phyloP scores from a whole-genome alignment of 2,113 vertebrate species.

The Ceyx melanurus region DNA sequence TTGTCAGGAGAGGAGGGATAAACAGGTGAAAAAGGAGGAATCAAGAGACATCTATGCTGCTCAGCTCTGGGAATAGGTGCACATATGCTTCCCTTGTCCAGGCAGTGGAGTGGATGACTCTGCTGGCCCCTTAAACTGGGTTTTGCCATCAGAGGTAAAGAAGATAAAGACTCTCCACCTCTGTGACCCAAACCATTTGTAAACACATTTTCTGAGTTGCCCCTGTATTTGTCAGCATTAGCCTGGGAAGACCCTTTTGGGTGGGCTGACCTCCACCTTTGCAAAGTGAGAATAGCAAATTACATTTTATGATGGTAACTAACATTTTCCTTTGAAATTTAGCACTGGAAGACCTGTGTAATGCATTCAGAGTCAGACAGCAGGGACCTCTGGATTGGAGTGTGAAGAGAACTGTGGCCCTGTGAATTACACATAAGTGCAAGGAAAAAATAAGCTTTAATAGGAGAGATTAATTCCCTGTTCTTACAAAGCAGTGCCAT shows the following conservation, averaged over 20 bases:
- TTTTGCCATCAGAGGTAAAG: not conserved
- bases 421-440: constrained; percentile 11
- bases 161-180: not conserved
- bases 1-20: not conserved
- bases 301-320: not conserved
- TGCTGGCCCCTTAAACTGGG: not conserved
- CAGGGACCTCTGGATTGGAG: not conserved
- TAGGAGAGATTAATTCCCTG: not conserved
- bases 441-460: not conserved
- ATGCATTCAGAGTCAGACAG: not conserved
- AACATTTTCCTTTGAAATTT: not conserved
- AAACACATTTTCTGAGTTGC: not conserved
- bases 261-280: not conserved
- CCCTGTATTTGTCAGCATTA: not conserved
- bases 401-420: not conserved
- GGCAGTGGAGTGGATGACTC: not conserved
- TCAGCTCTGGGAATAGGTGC: not conserved
- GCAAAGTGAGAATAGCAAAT: not conserved
- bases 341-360: not conserved
- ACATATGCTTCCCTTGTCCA: not conserved
- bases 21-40: not conserved
- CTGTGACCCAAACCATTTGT: not conserved
- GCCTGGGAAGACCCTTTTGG: not conserved
- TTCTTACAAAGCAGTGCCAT: not conserved
- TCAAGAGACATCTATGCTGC: not conserved